Evolutionary conservation across 2,888 invertebrate genomes (phyloP), one percentile per base, ranked within the genome.

Genomic region (Microctonus aethiopoides): DNA sequence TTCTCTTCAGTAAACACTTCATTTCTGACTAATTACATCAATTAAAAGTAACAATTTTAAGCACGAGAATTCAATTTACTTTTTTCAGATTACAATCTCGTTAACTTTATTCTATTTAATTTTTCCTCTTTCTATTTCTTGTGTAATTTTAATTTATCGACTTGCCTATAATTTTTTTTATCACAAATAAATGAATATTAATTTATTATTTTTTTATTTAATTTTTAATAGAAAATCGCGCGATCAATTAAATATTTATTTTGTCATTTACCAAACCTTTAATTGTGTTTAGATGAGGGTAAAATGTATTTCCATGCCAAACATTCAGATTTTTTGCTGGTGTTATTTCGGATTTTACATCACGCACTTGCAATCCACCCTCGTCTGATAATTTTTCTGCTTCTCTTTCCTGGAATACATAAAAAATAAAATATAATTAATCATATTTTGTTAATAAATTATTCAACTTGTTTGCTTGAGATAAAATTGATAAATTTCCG

Each of bases 11-110:
- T 84, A 83, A 84, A 84, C 84, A 81, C 83, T 82, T 78, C 79
- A 79, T 78, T 80, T 76, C 77, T 76, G 78, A 82, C 83, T 82
- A 85, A 85, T 84, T 84, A 82, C 81, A 80, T 81, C 80, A 82
- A 82, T 83, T 83, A 83, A 84, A 82, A 80, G 79, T 79, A 80
- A 20, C 20, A 34, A 34, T 29, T 59, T 34, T 7, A 29, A 59
- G n/a, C n/a, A n/a, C n/a, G n/a, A n/a, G n/a, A n/a, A n/a, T n/a
- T n/a, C n/a, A n/a, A n/a, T n/a, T n/a, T n/a, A 22, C 13, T 54
- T 11, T 24, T 54, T 54, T 54, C 16, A 22, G 16, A 24, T 54
- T 22, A 24, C 22, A 22, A 20, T 54, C 22, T 26, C 16, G 20
- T 7, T 13, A 51, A 51, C 20, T 7, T 16, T 16, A 51, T 9